Conservation (phyloP, 2,113 vertebrate species). For the Neopipo cinnamomea region DNA sequence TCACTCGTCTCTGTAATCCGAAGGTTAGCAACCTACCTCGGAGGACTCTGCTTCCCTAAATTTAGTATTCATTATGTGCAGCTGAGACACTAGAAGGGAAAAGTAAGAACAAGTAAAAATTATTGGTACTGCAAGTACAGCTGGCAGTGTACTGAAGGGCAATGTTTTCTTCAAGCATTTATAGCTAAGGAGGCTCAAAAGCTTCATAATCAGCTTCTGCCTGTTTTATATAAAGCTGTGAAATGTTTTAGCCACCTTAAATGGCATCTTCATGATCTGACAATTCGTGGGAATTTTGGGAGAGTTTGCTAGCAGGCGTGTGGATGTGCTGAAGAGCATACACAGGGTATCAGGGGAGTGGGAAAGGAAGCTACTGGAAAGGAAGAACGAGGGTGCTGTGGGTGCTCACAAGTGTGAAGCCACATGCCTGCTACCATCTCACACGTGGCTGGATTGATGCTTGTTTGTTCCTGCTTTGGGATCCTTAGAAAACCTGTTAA, state of each 20-base stretch:
- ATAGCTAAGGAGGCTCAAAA: background rate
- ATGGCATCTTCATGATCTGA: background rate
- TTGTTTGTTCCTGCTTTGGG: background rate
- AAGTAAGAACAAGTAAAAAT: background rate
- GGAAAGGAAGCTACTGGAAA: background rate
- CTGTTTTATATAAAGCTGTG: background rate
- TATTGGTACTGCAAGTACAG: background rate
- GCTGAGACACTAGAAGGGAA: background rate
- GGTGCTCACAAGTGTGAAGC: background rate
- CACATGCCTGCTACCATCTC: accelerated
- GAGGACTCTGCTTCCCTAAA: background rate
- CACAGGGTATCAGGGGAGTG: background rate
- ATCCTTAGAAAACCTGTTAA: background rate
- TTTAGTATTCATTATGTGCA: background rate
- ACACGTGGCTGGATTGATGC: background rate
- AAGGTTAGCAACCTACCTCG: background rate
- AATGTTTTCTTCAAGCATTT: background rate
- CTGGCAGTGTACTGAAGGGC: background rate
- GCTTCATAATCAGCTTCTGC: background rate
- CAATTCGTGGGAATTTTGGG: background rate
- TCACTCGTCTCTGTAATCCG: background rate
- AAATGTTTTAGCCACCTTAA: background rate
- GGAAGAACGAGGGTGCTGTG: background rate
- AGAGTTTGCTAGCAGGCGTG: background rate
- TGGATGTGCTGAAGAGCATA: background rate